A percentile compares a stretch with the other conserved stretches of the same genome.
Evolutionary conservation across 2,113 vertebrate genomes (phyloP).

Genomic region (Dasyornis broadbenti): DNA sequence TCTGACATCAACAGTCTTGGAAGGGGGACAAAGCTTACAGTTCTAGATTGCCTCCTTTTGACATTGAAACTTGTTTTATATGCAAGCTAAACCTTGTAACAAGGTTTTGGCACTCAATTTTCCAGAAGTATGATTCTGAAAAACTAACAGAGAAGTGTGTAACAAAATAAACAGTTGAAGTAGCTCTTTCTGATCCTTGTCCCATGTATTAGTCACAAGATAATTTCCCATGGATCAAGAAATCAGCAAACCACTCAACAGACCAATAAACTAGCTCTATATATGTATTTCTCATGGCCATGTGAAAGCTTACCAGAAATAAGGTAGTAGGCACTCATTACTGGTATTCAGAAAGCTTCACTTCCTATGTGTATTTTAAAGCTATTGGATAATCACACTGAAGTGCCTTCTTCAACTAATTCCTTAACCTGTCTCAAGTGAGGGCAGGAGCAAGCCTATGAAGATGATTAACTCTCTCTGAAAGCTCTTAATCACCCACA

Average conservation of each 20-base stretch:
- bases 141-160: not conserved
- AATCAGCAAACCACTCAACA: not conserved
- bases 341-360: not conserved
- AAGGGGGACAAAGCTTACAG: not conserved
- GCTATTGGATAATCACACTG: not conserved
- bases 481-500: conserved; percentile 18
- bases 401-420: not conserved
- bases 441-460: not conserved
- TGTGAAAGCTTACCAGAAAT: not conserved
- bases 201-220: not conserved
- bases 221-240: not conserved
- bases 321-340: not conserved
- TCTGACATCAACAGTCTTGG: not conserved
- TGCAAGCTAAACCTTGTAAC: not conserved
- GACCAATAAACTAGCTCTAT: not conserved
- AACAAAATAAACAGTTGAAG: not conserved
- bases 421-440: not conserved
- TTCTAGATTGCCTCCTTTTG: not conserved
- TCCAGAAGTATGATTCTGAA: not conserved
- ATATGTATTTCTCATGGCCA: not conserved
- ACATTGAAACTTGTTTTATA: not conserved
- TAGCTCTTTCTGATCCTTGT: not conserved
- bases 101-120: not conserved
- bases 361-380: not conserved
- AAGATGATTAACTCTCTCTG: conserved; percentile 17